phyloP scores from a whole-genome alignment of 2,888 invertebrate species.

The Aromia moschata region DNA sequence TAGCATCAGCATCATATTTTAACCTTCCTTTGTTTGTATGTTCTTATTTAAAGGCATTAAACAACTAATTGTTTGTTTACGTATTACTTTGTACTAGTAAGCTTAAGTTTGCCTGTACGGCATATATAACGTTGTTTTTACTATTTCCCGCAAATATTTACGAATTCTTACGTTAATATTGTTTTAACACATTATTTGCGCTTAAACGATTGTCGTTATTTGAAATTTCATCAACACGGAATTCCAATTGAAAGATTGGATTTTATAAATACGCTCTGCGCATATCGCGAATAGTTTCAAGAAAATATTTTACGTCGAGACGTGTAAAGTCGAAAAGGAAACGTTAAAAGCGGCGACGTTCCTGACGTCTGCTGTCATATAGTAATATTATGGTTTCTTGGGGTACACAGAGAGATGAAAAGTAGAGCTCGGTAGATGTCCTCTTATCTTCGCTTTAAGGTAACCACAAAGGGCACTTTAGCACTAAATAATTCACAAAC shows the following conservation, averaged over 20 bases:
- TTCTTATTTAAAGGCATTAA: constrained; percentile 1
- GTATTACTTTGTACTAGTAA: constrained; percentile 14
- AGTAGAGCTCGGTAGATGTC: constrained; percentile 25
- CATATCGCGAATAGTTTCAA: constrained; percentile 22
- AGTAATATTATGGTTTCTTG: constrained; percentile 24
- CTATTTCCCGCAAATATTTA: constrained; percentile 29
- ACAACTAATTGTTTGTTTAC: constrained; percentile 7
- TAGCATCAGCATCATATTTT: no score
- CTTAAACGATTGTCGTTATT: constrained; percentile 23
- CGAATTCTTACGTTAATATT: constrained; percentile 21
- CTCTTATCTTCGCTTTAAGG: constrained; percentile 33
- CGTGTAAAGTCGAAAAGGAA: constrained; percentile 20
- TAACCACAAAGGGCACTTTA: constrained; percentile 40
- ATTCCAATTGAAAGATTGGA: constrained; percentile 20
- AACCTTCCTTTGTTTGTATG: background rate
- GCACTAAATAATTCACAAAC: constrained; percentile 36
- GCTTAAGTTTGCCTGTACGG: constrained; percentile 5
- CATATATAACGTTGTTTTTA: constrained; percentile 17
- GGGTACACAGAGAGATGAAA: constrained; percentile 27
- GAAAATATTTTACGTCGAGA: constrained; percentile 21
- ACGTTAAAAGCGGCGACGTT: constrained; percentile 31
- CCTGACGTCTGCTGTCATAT: constrained; percentile 26
- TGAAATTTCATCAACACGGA: constrained; percentile 15
- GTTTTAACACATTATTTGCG: constrained; percentile 26
- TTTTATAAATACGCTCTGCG: constrained; percentile 26